These are phyloP conservation scores for Dinothrombium tinctorium DNA, from an alignment of 1,140 invertebrate genomes.

Conservation along the genomic window DNA sequence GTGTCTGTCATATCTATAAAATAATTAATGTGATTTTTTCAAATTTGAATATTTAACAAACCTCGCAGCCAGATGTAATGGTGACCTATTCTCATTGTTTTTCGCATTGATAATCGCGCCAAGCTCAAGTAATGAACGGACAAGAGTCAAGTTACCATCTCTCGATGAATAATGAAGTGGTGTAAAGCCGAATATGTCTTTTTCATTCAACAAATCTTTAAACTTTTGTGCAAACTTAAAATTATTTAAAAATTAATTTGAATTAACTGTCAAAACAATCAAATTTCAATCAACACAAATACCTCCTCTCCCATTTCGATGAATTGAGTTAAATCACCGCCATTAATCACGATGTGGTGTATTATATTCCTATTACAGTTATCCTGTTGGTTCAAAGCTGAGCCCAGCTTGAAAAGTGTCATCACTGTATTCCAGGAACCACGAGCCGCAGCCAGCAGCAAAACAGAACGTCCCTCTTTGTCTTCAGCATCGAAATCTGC, in stretches of 20 bases:
- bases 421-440: conserved; percentile 51
- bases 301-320: conserved; percentile 26
- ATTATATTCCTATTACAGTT: conserved; percentile 47
- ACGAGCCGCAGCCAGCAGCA: conserved; percentile 42
- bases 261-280: too few relatives aligned
- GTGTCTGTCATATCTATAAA: conserved; percentile 50
- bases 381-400: conserved; percentile 45
- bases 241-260: too few relatives aligned
- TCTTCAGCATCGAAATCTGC: conserved; percentile 52
- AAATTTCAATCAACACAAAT: too few relatives aligned
- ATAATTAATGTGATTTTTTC: conserved; percentile 4
- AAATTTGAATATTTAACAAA: conserved; percentile 17
- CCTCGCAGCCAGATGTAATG: conserved; percentile 71
- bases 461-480: conserved; percentile 46
- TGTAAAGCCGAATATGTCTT: conserved; percentile 56
- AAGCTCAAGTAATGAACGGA: conserved; percentile 48
- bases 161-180: conserved; percentile 63
- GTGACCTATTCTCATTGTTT: conserved; percentile 67
- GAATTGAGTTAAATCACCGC: conserved; percentile 44
- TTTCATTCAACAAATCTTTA: conserved; percentile 41
- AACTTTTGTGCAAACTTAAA: neutral
- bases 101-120: conserved; percentile 61
- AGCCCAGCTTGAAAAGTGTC: conserved; percentile 39
- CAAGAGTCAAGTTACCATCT: conserved; percentile 49
- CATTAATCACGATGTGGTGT: conserved; percentile 56